phyloP scores from a whole-genome alignment of 2,113 vertebrate genomes.

The Pholis gunnellus region DNA sequence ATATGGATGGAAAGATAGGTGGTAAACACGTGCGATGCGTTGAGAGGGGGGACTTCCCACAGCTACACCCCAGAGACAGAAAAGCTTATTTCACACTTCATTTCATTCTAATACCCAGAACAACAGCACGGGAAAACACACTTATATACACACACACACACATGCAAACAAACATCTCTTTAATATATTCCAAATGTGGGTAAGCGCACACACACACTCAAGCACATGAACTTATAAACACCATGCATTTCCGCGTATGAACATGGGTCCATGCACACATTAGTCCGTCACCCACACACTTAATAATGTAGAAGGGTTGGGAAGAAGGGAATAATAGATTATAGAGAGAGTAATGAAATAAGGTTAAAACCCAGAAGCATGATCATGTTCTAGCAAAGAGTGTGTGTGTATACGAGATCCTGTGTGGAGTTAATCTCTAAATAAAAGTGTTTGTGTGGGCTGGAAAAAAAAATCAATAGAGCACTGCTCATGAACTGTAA shows the following conservation, averaged over 20 bases:
- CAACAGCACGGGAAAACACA: constrained; percentile 60
- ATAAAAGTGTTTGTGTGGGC: constrained; percentile 23
- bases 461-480: constrained; percentile 24
- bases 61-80: constrained; percentile 79
- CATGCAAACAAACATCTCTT: constrained; percentile 39
- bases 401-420: background rate
- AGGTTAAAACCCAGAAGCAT: background rate
- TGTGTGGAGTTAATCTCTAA: constrained; percentile 23
- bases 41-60: constrained; percentile 73
- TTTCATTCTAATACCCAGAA: constrained; percentile 83
- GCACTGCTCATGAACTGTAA: constrained; percentile 20
- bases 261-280: constrained; percentile 12
- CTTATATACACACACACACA: constrained; percentile 12
- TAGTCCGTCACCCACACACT: constrained; percentile 21
- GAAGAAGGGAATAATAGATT: background rate
- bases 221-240: constrained; percentile 8
- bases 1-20: constrained; percentile 50
- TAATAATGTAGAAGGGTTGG: constrained; percentile 5
- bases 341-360: constrained; percentile 1
- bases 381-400: background rate
- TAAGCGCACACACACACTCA: constrained; percentile 45
- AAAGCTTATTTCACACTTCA: constrained; percentile 87
- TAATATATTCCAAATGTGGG: constrained; percentile 44
- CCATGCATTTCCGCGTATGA: background rate
- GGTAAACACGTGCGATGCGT: constrained; percentile 68